Percentiles rank a stretch among this genome's conserved stretches.
Conservation (phyloP, 2,797 vertebrate species). For the Urocyon cinereoargenteus region DNA sequence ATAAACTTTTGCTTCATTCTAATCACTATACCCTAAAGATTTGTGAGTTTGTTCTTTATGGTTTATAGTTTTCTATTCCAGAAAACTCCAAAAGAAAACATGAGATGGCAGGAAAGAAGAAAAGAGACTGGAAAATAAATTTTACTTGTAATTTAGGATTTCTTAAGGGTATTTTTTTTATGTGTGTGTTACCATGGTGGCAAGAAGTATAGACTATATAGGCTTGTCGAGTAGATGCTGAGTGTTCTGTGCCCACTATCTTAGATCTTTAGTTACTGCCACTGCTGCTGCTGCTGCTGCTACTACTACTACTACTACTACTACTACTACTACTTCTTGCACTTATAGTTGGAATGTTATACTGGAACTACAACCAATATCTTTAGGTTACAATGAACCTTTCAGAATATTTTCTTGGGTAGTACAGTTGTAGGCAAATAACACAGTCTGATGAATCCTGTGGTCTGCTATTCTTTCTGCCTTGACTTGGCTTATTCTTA, state of each 20-base stretch:
- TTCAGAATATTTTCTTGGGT: conserved; percentile 52
- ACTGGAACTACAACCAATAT: background rate
- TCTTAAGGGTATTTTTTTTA: background rate
- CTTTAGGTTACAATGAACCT: background rate
- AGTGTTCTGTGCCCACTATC: background rate
- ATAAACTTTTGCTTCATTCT: conserved; percentile 20
- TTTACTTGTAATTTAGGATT: background rate
- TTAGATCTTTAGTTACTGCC: background rate
- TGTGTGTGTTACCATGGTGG: background rate
- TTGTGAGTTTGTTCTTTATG: background rate
- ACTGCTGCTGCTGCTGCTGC: background rate
- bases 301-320: background rate
- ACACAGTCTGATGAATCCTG: background rate
- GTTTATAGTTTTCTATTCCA: background rate
- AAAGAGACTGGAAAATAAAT: background rate
- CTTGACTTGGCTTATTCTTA: background rate
- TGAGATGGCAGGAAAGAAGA: background rate
- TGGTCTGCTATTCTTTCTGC: background rate
- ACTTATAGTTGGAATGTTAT: background rate
- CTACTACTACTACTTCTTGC: background rate
- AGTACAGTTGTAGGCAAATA: background rate
- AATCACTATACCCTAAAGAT: background rate
- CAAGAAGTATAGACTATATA: background rate
- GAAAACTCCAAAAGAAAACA: conserved; percentile 16
- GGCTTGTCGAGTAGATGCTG: background rate